A percentile compares a stretch with the other conserved stretches of the same genome.
These are phyloP conservation scores for Lasioglossum pauxillum DNA, from an alignment of 2,888 invertebrate genomes.

Conservation along the genomic window DNA sequence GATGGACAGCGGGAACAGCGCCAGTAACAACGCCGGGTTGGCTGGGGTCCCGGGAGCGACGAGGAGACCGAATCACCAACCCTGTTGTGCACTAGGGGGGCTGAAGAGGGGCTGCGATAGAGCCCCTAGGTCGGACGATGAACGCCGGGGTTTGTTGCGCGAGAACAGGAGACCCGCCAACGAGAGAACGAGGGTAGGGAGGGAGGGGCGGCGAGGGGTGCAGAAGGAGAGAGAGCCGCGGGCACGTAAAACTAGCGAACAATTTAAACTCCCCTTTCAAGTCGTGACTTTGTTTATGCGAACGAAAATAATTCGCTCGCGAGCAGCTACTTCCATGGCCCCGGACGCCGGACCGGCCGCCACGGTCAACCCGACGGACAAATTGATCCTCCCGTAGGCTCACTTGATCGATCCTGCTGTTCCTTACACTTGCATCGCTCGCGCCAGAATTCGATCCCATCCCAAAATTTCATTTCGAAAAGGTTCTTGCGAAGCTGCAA, in stretches of 20 bases:
- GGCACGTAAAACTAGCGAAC: conserved; percentile 80
- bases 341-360: not conserved
- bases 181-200: not conserved
- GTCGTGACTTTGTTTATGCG: conserved; percentile 81
- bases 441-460: too few species aligned
- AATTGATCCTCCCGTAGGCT: not conserved
- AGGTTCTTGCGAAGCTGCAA: too few species aligned
- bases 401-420: not conserved
- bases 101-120: conserved; percentile 32
- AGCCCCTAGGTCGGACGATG: conserved; percentile 11
- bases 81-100: not conserved
- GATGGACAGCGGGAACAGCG: conserved; percentile 80
- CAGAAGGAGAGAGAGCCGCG: conserved; percentile 63
- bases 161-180: not conserved
- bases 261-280: conserved; percentile 82
- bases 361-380: conserved; percentile 16
- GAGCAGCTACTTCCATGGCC: conserved; percentile 26
- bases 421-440: too few species aligned
- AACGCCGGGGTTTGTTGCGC: not conserved
- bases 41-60: conserved; percentile 28
- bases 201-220: not conserved
- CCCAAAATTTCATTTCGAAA: too few species aligned
- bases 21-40: conserved; percentile 61
- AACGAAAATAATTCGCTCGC: conserved; percentile 78
- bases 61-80: not conserved